Evolutionary conservation across 2,888 invertebrate species (phyloP).

Genomic region (Andrena fulva): DNA sequence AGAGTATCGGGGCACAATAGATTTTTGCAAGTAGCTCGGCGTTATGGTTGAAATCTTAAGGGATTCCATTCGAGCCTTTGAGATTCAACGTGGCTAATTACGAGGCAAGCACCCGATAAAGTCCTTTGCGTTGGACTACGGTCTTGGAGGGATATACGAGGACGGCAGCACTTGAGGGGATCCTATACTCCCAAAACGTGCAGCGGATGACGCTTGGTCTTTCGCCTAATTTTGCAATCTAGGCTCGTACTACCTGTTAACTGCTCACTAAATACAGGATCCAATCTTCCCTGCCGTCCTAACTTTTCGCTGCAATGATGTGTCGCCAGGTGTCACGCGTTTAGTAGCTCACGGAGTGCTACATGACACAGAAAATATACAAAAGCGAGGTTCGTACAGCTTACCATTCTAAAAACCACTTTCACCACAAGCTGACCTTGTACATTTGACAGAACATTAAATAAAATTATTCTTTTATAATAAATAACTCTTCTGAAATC

Average conservation of each 20-base stretch:
- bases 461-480: neutral
- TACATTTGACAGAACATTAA: neutral
- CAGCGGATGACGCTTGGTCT: slow-evolving; percentile 70
- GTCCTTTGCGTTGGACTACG: slow-evolving; percentile 74
- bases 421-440: neutral
- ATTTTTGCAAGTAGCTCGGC: slow-evolving; percentile 35
- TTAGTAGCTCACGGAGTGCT: neutral
- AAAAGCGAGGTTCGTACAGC: neutral
- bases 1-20: slow-evolving; percentile 5
- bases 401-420: neutral
- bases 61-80: slow-evolving; percentile 63
- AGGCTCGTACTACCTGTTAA: slow-evolving; percentile 80
- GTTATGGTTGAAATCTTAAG: slow-evolving; percentile 48
- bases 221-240: slow-evolving; percentile 82
- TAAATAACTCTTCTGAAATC: too few species aligned
- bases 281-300: slow-evolving; percentile 77
- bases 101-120: slow-evolving; percentile 78
- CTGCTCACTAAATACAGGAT: slow-evolving; percentile 82
- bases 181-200: slow-evolving; percentile 71
- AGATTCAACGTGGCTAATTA: slow-evolving; percentile 76
- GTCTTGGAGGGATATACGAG: slow-evolving; percentile 74
- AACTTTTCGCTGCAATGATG: slow-evolving; percentile 47
- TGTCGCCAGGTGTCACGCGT: slow-evolving; percentile 25
- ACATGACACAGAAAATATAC: neutral
- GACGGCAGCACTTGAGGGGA: slow-evolving; percentile 74